Evolutionary conservation across 2,888 invertebrate genomes (phyloP), one percentile per base, ranked within the genome.

Genomic region (Leucophora obtusa): DNA sequence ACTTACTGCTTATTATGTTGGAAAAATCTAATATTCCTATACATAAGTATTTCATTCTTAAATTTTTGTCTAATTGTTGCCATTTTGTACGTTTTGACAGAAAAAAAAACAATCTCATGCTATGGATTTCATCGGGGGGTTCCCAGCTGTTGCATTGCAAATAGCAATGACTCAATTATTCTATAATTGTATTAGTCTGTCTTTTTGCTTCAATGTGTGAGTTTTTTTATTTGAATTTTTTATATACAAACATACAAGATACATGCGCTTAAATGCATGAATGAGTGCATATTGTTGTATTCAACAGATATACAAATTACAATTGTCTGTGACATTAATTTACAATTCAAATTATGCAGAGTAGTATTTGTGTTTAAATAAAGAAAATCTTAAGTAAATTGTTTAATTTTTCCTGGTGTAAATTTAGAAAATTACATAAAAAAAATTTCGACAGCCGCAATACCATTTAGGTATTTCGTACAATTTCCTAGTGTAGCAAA

Each of bases 321-420:
- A 72, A 63, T 72, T 72, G 72, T 72, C 72, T 63, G 14, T 38
- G 56, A n/a, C 71, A 51, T 56, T 71, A 62, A 71, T 62, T 71
- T 71, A 47, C 71, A 71, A 71, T 71, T 53, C 71, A 71, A 71
- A 62, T 51, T 56, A 7, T 28, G 6, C 28, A 7, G 1, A 43
- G 56, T 68, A 15, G 15, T 47, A 4, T 60, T 24, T 43, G 2
- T 15, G 8, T 28, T 17, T 10, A 15, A 63, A 11, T 9, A 28
- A 63, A 51, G 15, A 62, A 24, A 28, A 63, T 4, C 1, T 38
- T 38, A 38, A 11, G 38, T 38, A 38, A 38, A 38, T 38, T 10
- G 4, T 38, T 11, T 38, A 38, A 38, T 11, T 38, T 38, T 38
- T 11, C 38, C 8, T 38, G 38, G 38, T 38, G 38, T 38, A 11